A percentile compares a stretch with the other conserved stretches of the same genome.
phyloP scores from a whole-genome alignment of 2,113 vertebrate species.

The Ictalurus furcatus region DNA sequence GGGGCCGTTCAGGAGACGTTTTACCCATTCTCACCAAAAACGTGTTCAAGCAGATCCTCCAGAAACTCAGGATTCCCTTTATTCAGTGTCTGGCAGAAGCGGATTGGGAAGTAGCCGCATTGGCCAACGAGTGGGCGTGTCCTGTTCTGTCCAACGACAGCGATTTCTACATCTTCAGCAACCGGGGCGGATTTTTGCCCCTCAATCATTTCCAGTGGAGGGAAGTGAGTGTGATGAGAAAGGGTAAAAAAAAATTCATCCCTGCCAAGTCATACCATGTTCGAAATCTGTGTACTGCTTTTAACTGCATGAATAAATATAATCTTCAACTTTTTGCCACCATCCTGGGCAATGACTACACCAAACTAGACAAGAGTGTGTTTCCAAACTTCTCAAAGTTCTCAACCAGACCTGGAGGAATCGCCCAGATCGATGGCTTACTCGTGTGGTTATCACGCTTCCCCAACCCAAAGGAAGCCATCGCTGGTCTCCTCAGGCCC shows the following conservation, averaged over 20 bases:
- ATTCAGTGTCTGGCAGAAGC: slow-evolving; percentile 82
- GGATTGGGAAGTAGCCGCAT: slow-evolving; percentile 78
- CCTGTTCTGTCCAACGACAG: slow-evolving; percentile 84
- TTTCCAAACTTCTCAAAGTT: slow-evolving; percentile 53
- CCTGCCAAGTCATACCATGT: slow-evolving; percentile 70
- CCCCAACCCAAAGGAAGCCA: slow-evolving; percentile 56
- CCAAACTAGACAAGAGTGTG: slow-evolving; percentile 47
- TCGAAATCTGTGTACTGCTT: slow-evolving; percentile 71
- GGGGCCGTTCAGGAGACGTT: slow-evolving; percentile 44
- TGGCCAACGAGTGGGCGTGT: slow-evolving; percentile 83
- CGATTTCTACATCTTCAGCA: slow-evolving; percentile 85
- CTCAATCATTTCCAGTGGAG: slow-evolving; percentile 78
- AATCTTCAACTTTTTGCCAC: slow-evolving; percentile 83
- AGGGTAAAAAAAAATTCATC: slow-evolving; percentile 62
- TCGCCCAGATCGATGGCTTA: slow-evolving; percentile 66
- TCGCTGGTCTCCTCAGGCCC: slow-evolving; percentile 64
- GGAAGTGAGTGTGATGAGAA: background rate
- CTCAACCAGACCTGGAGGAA: slow-evolving; percentile 32
- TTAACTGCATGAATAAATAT: slow-evolving; percentile 57
- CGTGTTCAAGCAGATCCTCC: slow-evolving; percentile 76
- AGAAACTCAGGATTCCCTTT: slow-evolving; percentile 68
- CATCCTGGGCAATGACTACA: slow-evolving; percentile 79
- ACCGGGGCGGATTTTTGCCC: slow-evolving; percentile 77
- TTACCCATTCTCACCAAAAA: slow-evolving; percentile 72
- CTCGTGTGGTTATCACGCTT: slow-evolving; percentile 79